Evolutionary conservation across 2,113 vertebrate species (phyloP).

Genomic region (Potamarius usumacintae): DNA sequence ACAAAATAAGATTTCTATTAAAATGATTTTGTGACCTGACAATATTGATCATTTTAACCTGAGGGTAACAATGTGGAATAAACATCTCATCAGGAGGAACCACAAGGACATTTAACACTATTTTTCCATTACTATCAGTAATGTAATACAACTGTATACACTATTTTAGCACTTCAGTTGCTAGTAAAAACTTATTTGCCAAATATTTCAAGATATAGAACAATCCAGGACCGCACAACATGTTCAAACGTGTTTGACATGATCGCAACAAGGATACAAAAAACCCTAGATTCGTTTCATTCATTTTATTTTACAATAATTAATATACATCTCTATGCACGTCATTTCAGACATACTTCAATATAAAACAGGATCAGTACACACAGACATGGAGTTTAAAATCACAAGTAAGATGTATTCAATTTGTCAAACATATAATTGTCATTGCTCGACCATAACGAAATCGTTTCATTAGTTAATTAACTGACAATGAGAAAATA

Average conservation of each 20-base stretch:
- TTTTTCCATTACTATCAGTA: too few species aligned
- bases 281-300: background rate
- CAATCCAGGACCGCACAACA: background rate
- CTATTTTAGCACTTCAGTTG: background rate
- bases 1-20: background rate
- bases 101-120: too few species aligned
- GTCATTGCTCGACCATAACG: background rate
- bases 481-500: background rate
- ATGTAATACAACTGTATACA: background rate
- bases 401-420: background rate
- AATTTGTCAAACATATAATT: background rate
- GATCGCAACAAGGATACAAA: constrained; percentile 17
- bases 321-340: constrained; percentile 48
- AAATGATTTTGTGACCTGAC: background rate
- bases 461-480: background rate
- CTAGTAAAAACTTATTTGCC: background rate
- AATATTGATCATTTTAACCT: background rate
- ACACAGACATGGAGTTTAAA: background rate
- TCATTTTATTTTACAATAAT: constrained; percentile 63
- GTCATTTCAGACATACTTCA: constrained; percentile 22
- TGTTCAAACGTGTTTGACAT: background rate
- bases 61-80: too few species aligned
- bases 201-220: background rate
- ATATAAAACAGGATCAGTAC: background rate
- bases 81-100: too few species aligned